Percentiles rank a stretch among this genome's conserved stretches.
Conservation (phyloP, 2,888 invertebrate genomes). For the Ommatoiulus sabulosus region DNA sequence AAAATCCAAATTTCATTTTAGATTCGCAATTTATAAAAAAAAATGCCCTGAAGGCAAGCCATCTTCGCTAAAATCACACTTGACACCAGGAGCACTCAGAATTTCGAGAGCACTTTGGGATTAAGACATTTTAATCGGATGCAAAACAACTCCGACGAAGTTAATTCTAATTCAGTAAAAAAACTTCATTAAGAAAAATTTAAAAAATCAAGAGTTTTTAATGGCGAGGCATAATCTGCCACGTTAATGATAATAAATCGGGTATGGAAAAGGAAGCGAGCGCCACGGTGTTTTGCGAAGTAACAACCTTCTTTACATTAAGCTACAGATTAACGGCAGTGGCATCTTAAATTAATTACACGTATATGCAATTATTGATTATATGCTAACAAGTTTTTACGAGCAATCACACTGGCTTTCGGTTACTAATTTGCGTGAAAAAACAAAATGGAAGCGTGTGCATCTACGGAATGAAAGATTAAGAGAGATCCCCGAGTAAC, state of each 20-base stretch:
- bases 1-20: neutral
- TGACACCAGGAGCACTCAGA: constrained; percentile 25
- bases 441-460: constrained; percentile 3
- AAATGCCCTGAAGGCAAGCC: neutral
- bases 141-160: constrained; percentile 18
- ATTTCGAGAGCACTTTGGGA: neutral
- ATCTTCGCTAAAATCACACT: neutral
- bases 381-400: constrained; percentile 20
- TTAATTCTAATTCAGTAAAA: constrained; percentile 15
- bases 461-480: constrained; percentile 4
- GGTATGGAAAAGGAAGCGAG: neutral
- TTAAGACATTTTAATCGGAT: constrained; percentile 37
- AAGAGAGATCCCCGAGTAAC: neutral
- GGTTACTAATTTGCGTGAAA: constrained; percentile 13
- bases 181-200: neutral
- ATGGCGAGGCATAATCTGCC: constrained; percentile 4
- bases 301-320: constrained; percentile 28
- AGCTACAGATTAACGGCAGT: constrained; percentile 25
- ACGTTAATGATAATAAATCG: constrained; percentile 45
- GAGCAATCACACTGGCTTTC: constrained; percentile 18
- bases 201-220: neutral
- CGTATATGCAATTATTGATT: constrained; percentile 45
- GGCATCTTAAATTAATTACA: constrained; percentile 47
- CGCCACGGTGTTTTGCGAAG: neutral
- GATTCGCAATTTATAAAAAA: neutral